Conservation (phyloP, 2,888 invertebrate genomes). For the Meliscaeva auricollis region DNA sequence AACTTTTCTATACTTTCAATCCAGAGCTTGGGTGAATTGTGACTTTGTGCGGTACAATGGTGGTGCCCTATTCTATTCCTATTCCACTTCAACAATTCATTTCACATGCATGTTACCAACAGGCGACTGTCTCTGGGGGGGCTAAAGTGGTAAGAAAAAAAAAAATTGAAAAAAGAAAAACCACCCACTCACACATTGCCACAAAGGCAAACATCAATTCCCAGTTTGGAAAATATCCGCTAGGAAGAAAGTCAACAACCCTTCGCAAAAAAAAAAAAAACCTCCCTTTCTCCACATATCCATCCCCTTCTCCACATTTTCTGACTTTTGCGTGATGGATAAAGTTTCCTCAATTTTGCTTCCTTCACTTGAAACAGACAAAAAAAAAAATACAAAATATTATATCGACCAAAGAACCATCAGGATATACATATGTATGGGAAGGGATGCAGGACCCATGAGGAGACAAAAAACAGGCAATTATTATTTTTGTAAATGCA, state of each 20-base stretch:
- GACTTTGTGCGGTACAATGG: slow-evolving; percentile 19
- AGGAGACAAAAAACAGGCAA: slow-evolving; percentile 52
- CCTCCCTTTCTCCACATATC: not conserved
- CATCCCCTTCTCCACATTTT: not conserved
- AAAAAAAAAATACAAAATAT: slow-evolving; percentile 3
- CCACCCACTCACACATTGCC: slow-evolving; percentile 55
- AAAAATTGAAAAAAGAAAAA: not conserved
- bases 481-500: slow-evolving; percentile 68
- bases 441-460: slow-evolving; percentile 34
- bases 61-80: slow-evolving; percentile 41
- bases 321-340: slow-evolving; percentile 64
- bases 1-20: slow-evolving; percentile 35
- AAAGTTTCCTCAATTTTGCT: slow-evolving; percentile 53
- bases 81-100: slow-evolving; percentile 62
- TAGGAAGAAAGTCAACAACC: slow-evolving; percentile 69
- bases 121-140: slow-evolving; percentile 61
- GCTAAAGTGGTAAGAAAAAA: not conserved
- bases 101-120: slow-evolving; percentile 64
- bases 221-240: slow-evolving; percentile 64
- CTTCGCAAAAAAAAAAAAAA: slow-evolving; percentile 47
- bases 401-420: slow-evolving; percentile 30
- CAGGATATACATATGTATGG: not conserved
- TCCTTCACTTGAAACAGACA: slow-evolving; percentile 41
- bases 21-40: slow-evolving; percentile 40
- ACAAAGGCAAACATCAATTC: slow-evolving; percentile 68